A percentile compares a stretch with the other conserved stretches of the same genome.
Conservation (phyloP, 2,113 vertebrate species). For the Psilopsiagon aymara region DNA sequence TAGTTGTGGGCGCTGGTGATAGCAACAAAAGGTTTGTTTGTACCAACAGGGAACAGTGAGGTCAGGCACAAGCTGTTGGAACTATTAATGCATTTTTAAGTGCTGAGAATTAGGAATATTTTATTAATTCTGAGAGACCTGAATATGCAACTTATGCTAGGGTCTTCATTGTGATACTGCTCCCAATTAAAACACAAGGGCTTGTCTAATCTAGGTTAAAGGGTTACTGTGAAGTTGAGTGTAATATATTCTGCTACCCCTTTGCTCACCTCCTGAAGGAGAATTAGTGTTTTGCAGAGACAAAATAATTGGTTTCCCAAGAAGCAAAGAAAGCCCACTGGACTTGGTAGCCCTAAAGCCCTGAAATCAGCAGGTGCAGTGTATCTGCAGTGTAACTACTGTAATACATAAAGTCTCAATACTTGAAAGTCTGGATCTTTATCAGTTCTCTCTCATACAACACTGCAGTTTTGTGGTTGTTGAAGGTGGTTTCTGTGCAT, state of each 20-base stretch:
- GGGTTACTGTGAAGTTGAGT: neutral
- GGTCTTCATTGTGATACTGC: neutral
- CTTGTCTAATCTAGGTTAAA: neutral
- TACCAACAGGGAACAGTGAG: constrained; percentile 51
- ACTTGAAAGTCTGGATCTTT: neutral
- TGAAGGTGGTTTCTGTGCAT: neutral
- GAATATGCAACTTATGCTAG: neutral
- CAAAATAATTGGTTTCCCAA: neutral
- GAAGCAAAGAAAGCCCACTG: neutral
- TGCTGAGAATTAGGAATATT: constrained; percentile 58
- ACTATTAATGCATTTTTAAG: constrained; percentile 59
- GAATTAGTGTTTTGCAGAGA: neutral
- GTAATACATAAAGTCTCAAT: neutral
- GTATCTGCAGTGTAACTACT: neutral
- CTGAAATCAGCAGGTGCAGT: neutral
- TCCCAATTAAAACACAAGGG: neutral
- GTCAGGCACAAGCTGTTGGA: constrained; percentile 60
- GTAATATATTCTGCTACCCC: neutral
- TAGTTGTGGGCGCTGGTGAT: constrained; percentile 19
- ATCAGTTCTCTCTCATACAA: neutral
- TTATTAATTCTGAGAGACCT: constrained; percentile 48
- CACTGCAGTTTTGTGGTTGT: neutral
- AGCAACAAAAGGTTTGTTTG: constrained; percentile 64
- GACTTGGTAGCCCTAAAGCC: neutral
- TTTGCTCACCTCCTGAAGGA: neutral